These are phyloP conservation scores for Euclidia mi DNA, from an alignment of 2,888 invertebrate species.

Conservation along the genomic window DNA sequence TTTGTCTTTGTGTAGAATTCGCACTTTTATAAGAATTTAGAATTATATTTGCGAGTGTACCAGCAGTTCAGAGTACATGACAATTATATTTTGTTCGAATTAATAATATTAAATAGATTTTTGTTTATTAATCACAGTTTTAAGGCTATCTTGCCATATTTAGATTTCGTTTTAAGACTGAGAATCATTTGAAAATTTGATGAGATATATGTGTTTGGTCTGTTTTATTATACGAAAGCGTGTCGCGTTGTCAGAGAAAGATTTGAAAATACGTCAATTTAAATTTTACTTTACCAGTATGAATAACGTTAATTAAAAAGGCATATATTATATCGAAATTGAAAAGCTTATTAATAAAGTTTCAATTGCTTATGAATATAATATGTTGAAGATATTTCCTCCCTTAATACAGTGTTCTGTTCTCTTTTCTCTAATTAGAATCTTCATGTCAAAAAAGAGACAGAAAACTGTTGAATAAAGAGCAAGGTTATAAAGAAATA, in stretches of 20 bases:
- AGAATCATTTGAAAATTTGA: conserved; percentile 45
- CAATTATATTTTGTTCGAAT: conserved; percentile 21
- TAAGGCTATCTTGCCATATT: conserved; percentile 64
- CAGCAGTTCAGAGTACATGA: conserved; percentile 45
- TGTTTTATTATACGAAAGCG: conserved; percentile 16
- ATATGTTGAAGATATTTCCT: not conserved
- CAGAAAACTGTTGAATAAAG: too few species aligned
- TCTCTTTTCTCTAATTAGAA: too few species aligned
- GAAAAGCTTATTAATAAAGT: conserved; percentile 1
- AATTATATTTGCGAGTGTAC: conserved; percentile 15
- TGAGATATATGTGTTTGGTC: conserved; percentile 24
- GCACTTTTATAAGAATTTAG: conserved; percentile 46
- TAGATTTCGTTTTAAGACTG: conserved; percentile 54
- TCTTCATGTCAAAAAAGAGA: not conserved
- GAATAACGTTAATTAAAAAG: conserved; percentile 3
- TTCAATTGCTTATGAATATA: conserved; percentile 6
- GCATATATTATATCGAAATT: conserved; percentile 7
- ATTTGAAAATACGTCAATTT: conserved; percentile 9
- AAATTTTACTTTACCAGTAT: conserved; percentile 9
- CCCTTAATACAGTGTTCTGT: too few species aligned
- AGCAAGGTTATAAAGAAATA: not conserved
- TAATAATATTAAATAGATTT: conserved; percentile 4
- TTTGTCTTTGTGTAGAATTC: conserved; percentile 33
- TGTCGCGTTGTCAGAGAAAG: conserved; percentile 3
- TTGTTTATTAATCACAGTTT: conserved; percentile 13